Percentiles rank a stretch among this genome's conserved stretches.
Evolutionary conservation across 2,797 vertebrate species (phyloP).

Genomic region (Melanotaenia trifasciata): DNA sequence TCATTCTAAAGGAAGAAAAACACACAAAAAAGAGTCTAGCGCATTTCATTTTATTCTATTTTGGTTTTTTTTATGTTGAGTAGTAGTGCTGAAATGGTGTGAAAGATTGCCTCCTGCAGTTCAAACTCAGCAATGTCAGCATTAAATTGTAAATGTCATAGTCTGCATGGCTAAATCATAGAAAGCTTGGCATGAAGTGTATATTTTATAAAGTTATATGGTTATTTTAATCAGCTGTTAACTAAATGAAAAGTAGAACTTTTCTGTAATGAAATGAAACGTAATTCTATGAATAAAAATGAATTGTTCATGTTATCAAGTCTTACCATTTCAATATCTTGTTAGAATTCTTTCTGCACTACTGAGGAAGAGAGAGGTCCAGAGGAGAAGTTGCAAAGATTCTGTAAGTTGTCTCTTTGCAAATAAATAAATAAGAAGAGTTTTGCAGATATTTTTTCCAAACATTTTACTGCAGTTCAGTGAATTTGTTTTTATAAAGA

Average conservation of each 20-base stretch:
- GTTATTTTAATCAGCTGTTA: background rate
- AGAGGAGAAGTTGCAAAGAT: background rate
- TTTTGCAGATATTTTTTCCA: background rate
- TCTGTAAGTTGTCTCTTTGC: background rate
- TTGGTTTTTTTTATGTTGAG: background rate
- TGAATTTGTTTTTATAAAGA: background rate
- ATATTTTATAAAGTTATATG: constrained; percentile 17
- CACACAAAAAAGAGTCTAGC: background rate
- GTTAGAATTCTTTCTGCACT: background rate
- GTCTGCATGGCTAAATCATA: background rate
- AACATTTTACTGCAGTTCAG: too few species aligned
- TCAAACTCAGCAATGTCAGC: constrained; percentile 38
- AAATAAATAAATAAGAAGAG: background rate
- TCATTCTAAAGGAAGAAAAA: background rate
- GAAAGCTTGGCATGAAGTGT: constrained; percentile 2
- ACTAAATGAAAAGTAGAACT: background rate
- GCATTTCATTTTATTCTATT: constrained; percentile 1
- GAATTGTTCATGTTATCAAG: background rate
- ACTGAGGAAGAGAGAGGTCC: background rate
- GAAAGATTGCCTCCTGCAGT: constrained; percentile 52
- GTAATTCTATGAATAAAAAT: constrained; percentile 45
- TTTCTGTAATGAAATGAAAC: constrained; percentile 25
- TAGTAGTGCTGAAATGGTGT: constrained; percentile 31
- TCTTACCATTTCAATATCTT: background rate
- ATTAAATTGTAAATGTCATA: constrained; percentile 10